Percentiles rank a stretch among this genome's conserved stretches.
phyloP scores from a whole-genome alignment of 2,797 vertebrate species.

The Peromyscus nudipes region DNA sequence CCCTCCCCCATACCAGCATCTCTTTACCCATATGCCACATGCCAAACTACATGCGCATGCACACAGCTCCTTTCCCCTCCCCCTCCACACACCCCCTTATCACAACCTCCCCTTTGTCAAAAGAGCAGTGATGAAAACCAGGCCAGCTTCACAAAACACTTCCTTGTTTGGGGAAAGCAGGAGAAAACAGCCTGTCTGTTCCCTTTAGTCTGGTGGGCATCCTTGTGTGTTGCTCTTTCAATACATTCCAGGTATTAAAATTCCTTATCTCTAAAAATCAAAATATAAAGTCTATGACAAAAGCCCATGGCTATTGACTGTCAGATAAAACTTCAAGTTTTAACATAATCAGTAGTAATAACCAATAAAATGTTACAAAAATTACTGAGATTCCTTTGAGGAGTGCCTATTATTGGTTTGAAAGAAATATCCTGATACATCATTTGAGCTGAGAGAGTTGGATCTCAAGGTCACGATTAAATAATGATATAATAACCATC shows the following conservation, averaged over 20 bases:
- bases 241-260: neutral
- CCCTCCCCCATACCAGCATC: neutral
- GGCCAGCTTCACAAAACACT: neutral
- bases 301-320: neutral
- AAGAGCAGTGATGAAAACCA: conserved; percentile 50
- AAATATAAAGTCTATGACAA: neutral
- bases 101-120: conserved; percentile 48
- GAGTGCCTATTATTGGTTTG: neutral
- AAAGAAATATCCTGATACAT: conserved; percentile 33
- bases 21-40: neutral
- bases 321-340: neutral
- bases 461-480: neutral
- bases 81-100: neutral
- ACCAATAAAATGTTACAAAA: neutral
- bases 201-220: neutral
- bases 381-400: neutral
- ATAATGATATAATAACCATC: neutral
- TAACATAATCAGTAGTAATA: neutral
- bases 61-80: neutral
- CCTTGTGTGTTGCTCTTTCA: neutral
- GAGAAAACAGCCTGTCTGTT: neutral
- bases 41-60: neutral
- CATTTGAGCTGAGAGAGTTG: neutral
- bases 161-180: neutral
- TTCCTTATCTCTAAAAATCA: neutral